Conservation (phyloP, 1,140 invertebrate species). For the Colletes gigas region DNA sequence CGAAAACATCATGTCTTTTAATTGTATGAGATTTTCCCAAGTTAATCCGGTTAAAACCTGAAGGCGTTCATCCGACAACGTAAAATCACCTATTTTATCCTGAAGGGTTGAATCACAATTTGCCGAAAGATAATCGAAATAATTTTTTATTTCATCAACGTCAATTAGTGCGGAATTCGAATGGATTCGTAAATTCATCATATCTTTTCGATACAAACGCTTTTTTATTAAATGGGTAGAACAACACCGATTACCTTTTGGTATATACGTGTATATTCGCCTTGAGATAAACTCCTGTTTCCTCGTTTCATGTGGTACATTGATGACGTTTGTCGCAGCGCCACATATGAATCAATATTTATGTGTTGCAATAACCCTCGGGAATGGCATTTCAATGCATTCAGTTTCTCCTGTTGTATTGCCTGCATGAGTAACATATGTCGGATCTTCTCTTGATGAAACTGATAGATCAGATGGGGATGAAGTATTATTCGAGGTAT, state of each 20-base stretch:
- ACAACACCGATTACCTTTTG: slow-evolving; percentile 3
- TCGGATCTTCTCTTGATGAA: not conserved
- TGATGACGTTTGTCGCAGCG: slow-evolving; percentile 7
- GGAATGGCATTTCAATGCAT: slow-evolving; percentile 18
- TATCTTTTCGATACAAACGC: slow-evolving; percentile 30
- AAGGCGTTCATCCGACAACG: slow-evolving; percentile 54
- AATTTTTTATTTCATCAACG: not conserved
- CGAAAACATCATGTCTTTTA: slow-evolving; percentile 48
- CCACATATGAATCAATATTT: slow-evolving; percentile 25
- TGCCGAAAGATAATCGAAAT: slow-evolving; percentile 9
- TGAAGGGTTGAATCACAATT: slow-evolving; percentile 23
- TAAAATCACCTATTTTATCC: slow-evolving; percentile 50
- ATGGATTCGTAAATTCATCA: not conserved
- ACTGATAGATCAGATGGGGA: not conserved
- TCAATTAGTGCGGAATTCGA: not conserved
- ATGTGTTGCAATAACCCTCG: slow-evolving; percentile 12
- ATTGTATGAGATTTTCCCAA: not conserved
- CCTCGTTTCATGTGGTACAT: slow-evolving; percentile 9
- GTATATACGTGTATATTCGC: too few relatives aligned
- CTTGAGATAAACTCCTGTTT: slow-evolving; percentile 24
- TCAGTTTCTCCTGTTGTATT: not conserved
- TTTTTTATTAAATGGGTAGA: slow-evolving; percentile 41
- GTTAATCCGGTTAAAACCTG: slow-evolving; percentile 55
- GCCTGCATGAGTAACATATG: not conserved
- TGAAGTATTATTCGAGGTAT: not conserved